These are phyloP conservation scores for Paraplagusia blochii DNA, from an alignment of 2,113 vertebrate species.

Conservation along the genomic window DNA sequence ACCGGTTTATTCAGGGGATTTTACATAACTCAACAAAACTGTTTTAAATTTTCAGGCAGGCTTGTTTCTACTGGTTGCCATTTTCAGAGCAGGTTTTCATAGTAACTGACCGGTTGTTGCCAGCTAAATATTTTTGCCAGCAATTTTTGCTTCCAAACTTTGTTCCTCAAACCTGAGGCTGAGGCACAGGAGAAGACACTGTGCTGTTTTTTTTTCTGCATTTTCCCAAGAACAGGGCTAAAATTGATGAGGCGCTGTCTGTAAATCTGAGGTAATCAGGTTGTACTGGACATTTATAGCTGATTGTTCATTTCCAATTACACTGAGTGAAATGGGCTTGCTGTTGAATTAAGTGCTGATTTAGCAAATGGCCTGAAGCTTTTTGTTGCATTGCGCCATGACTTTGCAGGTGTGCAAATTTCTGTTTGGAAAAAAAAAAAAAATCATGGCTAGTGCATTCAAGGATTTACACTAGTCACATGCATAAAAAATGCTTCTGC, in stretches of 20 bases:
- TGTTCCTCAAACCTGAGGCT: constrained; percentile 17
- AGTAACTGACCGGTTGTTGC: constrained; percentile 32
- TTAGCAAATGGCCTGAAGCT: constrained; percentile 24
- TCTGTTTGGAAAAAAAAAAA: not conserved
- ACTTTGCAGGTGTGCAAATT: constrained; percentile 22
- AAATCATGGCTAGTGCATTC: not conserved
- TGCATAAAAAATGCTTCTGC: not conserved
- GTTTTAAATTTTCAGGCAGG: constrained; percentile 27
- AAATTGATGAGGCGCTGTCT: constrained; percentile 19
- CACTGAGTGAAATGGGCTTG: constrained; percentile 23
- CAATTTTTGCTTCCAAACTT: constrained; percentile 19
- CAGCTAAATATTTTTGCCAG: constrained; percentile 32
- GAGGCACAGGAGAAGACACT: constrained; percentile 12
- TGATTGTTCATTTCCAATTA: constrained; percentile 44
- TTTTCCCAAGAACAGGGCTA: constrained; percentile 10
- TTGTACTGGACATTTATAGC: constrained; percentile 13
- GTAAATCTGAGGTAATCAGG: constrained; percentile 31
- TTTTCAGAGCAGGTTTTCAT: constrained; percentile 40
- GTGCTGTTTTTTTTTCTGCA: constrained; percentile 8
- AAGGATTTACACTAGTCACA: not conserved
- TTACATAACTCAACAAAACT: constrained; percentile 29
- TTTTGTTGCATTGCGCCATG: constrained; percentile 2
- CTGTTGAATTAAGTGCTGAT: constrained; percentile 33
- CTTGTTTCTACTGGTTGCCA: constrained; percentile 35
- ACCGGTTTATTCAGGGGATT: constrained; percentile 52